Base-by-base conservation (phyloP, 2,797 vertebrate genomes). In the Enteromius paludinosus region DNA sequence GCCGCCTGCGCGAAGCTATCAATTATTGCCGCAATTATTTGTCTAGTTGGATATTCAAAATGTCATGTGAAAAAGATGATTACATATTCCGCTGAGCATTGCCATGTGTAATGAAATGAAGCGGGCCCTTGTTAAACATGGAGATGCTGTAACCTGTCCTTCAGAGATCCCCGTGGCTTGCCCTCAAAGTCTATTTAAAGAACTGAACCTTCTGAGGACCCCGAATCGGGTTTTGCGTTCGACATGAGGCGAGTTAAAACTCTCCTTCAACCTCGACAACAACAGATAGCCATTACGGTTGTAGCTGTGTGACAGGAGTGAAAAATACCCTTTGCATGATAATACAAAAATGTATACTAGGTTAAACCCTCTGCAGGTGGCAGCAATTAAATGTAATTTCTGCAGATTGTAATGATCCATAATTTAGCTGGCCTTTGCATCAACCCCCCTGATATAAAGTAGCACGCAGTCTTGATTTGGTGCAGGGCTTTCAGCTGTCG, bases 51-150 rank as follows among this genome's bases (percentile, higher is more conserved):
- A 96, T 95, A 94, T 95, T 95, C 95, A 95, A 96, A 96, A 95
- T 96, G 95, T 95, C 95, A 96, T 95, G 95, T 93, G 93, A 95
- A 95, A 94, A 94, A 94, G 93, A 96, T 95, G 94, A 95, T 96
- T 96, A 94, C 92, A 95, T 93, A 96, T 95, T 96, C 93, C 90
- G 91, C 93, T 91, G 95, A 94, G 93, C 92, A 84, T 93, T 91
- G 90, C 91, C 91, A 91, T 92, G 93, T 94, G 92, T 95, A 95
- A 96, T 95, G 94, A 94, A 93, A 95, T 94, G 94, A 95, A 94
- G 93, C 87, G 92, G 93, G 93, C 93, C 93, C 85, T 91, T 91
- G 94, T 92, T 95, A 93, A 95, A 93, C 91, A 93, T 89, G 90
- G 91, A 89, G 89, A 90, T 90, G 92, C 88, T 89, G 92, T 93